These are phyloP conservation scores for Blennius ocellaris DNA, from an alignment of 2,113 vertebrate genomes.

Conservation along the genomic window DNA sequence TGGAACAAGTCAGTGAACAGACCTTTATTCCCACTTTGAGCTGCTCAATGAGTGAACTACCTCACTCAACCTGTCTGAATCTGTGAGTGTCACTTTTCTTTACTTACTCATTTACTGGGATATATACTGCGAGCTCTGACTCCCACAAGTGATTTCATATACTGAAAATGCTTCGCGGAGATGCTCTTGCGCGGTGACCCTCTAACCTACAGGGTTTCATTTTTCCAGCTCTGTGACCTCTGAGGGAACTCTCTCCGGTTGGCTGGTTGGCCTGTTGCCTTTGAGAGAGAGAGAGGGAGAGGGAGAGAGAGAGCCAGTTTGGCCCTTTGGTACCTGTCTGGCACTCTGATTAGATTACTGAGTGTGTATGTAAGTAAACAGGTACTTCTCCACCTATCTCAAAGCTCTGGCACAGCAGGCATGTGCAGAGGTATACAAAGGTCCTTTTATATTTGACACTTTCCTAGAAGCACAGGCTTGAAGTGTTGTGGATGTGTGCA, in stretches of 20 bases:
- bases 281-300: background rate
- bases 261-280: conserved; percentile 47
- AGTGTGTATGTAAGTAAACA: conserved; percentile 48
- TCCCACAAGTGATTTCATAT: background rate
- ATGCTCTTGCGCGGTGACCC: conserved; percentile 16
- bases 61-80: conserved; percentile 40
- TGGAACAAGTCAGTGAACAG: conserved; percentile 71
- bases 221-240: conserved; percentile 43
- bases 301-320: too few species aligned
- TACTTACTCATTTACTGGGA: conserved; percentile 19
- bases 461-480: conserved; percentile 38
- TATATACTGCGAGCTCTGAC: background rate
- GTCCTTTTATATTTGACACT: conserved; percentile 64
- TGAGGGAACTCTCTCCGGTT: conserved; percentile 41
- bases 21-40: conserved; percentile 65
- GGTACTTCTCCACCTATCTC: conserved; percentile 55
- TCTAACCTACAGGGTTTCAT: conserved; percentile 19
- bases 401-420: conserved; percentile 31
- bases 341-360: conserved; percentile 59
- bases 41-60: conserved; percentile 57
- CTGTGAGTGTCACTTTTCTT: conserved; percentile 30
- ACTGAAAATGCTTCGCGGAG: background rate
- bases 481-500: background rate
- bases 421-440: conserved; percentile 54
- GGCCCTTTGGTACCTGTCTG: conserved; percentile 37